Evolutionary conservation across 1,140 invertebrate genomes (phyloP).

Genomic region (Drepana arcuata): DNA sequence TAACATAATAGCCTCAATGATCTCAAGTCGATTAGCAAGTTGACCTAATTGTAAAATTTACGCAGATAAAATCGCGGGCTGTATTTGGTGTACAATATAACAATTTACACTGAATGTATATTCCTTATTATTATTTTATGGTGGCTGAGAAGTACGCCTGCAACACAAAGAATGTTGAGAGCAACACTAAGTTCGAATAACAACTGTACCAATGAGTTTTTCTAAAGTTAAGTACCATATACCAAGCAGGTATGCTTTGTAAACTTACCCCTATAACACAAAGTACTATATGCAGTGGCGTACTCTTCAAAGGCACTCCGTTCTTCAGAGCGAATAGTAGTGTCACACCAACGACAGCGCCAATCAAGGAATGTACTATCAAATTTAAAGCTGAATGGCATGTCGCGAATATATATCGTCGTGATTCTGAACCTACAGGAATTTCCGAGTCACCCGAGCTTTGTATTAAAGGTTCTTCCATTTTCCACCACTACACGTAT

Average conservation of each 20-base stretch:
- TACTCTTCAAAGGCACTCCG: conserved; percentile 21
- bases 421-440: too few species aligned
- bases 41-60: too few species aligned
- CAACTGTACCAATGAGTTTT: background rate
- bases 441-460: too few species aligned
- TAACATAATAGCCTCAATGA: too few species aligned
- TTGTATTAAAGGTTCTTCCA: too few species aligned
- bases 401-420: conserved; percentile 21
- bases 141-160: too few species aligned
- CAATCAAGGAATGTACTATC: conserved; percentile 29
- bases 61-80: too few species aligned
- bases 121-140: background rate
- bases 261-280: conserved; percentile 40
- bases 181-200: background rate
- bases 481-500: too few species aligned
- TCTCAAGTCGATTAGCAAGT: too few species aligned
- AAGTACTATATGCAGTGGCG: conserved; percentile 26
- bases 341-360: conserved; percentile 20
- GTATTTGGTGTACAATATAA: background rate
- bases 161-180: background rate
- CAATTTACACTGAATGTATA: background rate
- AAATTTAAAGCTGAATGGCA: conserved; percentile 26
- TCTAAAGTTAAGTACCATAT: background rate
- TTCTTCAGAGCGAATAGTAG: conserved; percentile 28
- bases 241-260: too few species aligned